Base-by-base conservation (phyloP, 2,113 vertebrate species). In the Ophiodon elongatus region DNA sequence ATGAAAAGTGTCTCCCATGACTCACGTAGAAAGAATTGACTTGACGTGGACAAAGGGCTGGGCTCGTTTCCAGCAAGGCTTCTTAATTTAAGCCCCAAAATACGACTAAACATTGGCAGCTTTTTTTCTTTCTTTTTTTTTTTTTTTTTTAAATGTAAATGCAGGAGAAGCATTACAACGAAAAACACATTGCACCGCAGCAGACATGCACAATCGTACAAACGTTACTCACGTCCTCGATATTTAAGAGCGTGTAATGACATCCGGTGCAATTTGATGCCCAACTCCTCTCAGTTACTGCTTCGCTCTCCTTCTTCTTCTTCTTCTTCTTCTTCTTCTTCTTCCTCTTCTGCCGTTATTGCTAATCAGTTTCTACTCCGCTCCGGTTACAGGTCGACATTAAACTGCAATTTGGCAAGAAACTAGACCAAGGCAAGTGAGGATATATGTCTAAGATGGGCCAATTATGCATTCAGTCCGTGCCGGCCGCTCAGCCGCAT, bases 211-310 rank as follows among this genome's bases (percentile, higher is more conserved):
- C 23, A 35, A 17, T 5, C 23, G 8, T 37, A 27, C 21, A 50
- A 52, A 62, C 10, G 8, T 2, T 85, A 91, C 94, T 92, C 85
- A 94, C 94, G 83, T 93, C 79, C 72, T 91, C 52, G 87, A 88
- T 90, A 89, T 86, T 68, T 89, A 84, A 68, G 45, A 90, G 87
- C 90, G 88, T 92, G 81, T 91, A 94, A 92, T 94, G 86, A 94
- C 94, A 95, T 93, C 91, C 93, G 91, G 89, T 91, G 91, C 86
- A 91, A 89, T 86, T 52, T 92, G 89, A 91, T 87, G 88, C 89
- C 83, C 76, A 83, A 77, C 84, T 87, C 84, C 79, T 27, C 59
- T 70, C 84, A 79, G 50, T 62, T 33, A 74, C 73, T 50, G 84
- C 77, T 73, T 2, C 69, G 50, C 67, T 57, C 39, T 39, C 25